These are phyloP conservation scores for Bungarus multicinctus DNA, from an alignment of 2,113 vertebrate species.

Conservation along the genomic window DNA sequence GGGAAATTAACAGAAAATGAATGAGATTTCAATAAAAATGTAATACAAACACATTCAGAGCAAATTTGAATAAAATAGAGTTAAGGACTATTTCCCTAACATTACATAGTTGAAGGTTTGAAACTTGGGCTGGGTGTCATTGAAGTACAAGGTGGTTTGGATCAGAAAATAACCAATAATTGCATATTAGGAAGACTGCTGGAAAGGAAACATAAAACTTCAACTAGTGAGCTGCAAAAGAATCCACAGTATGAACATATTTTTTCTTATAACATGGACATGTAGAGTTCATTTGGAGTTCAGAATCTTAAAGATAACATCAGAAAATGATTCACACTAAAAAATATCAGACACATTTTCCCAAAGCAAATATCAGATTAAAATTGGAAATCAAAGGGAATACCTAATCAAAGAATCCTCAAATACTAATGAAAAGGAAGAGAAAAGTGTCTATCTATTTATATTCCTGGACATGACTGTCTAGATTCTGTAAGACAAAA, in stretches of 20 bases:
- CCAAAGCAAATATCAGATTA: fast-evolving
- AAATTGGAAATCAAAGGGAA: fast-evolving
- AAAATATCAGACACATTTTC: fast-evolving
- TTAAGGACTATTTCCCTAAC: not conserved
- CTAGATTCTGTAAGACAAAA: fast-evolving
- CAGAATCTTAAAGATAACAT: not conserved
- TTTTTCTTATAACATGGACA: fast-evolving
- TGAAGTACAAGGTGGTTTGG: not conserved
- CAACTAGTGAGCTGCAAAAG: fast-evolving
- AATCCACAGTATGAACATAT: not conserved
- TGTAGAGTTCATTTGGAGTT: not conserved
- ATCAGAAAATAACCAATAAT: fast-evolving
- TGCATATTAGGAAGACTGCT: not conserved
- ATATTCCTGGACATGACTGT: fast-evolving
- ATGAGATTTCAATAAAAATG: constrained; percentile 41
- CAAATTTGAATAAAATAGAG: not conserved
- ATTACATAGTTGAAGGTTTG: not conserved
- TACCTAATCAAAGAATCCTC: not conserved
- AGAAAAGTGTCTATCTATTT: not conserved
- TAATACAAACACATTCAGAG: constrained; percentile 32
- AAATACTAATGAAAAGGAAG: not conserved
- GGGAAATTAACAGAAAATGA: constrained; percentile 48
- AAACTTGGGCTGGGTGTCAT: not conserved
- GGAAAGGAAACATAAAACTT: not conserved
- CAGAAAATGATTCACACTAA: not conserved